A percentile compares a stretch with the other conserved stretches of the same genome.
Evolutionary conservation across 2,888 invertebrate species (phyloP).

Genomic region (Hydraecia micacea): DNA sequence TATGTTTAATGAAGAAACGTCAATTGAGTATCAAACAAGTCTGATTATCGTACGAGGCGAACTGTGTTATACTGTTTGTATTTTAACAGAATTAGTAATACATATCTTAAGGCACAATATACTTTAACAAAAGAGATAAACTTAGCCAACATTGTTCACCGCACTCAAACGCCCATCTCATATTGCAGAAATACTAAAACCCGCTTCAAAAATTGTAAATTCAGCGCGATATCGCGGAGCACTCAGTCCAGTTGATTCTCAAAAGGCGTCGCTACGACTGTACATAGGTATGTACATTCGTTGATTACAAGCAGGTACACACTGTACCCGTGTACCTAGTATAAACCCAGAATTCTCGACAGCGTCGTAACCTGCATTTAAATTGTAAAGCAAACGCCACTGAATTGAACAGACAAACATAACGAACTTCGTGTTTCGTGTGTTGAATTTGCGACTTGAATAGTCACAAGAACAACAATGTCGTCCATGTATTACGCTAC

Average conservation of each 20-base stretch:
- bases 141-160: background rate
- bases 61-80: background rate
- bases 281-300: conserved; percentile 45
- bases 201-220: conserved; percentile 44
- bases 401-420: conserved; percentile 75
- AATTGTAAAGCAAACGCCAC: conserved; percentile 78
- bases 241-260: conserved; percentile 62
- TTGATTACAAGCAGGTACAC: conserved; percentile 63
- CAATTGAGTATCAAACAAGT: background rate
- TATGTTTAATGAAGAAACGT: background rate
- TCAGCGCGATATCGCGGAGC: conserved; percentile 35
- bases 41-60: background rate
- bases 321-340: conserved; percentile 49
- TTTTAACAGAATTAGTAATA: background rate
- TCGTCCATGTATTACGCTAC: background rate
- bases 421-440: conserved; percentile 74
- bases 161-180: conserved; percentile 20
- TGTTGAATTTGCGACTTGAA: conserved; percentile 72
- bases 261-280: conserved; percentile 52
- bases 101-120: background rate
- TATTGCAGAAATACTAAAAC: conserved; percentile 31
- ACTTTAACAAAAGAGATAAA: background rate
- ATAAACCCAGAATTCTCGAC: conserved; percentile 62
- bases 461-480: conserved; percentile 57
- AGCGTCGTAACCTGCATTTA: conserved; percentile 75